Evolutionary conservation across 2,113 vertebrate genomes (phyloP), one percentile per base, ranked within the genome.

Genomic region (Apaloderma vittatum): DNA sequence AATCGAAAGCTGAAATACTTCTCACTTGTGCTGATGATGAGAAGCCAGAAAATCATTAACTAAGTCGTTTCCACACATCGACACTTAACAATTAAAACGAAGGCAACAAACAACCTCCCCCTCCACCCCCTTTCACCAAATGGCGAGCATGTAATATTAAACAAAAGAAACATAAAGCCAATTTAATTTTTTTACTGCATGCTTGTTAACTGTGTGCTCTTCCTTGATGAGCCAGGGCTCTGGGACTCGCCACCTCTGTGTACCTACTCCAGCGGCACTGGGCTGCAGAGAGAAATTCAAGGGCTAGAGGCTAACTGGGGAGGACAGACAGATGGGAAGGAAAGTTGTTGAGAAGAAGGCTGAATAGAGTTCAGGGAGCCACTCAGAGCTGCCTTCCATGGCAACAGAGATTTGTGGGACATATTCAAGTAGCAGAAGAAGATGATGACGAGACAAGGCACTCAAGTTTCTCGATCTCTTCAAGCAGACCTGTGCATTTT

Each of bases 101-200:
- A 96, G 59, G 94, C 92, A 97, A 95, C 79, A 96, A 95, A 58
- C 96, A 95, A 95, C 94, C 78, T 95, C 94, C 95, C 23, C 95
- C 96, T 89, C 96, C 95, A 55, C 93, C 91, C 68, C 86, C 91
- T 81, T 77, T 55, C 91, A 95, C 94, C 96, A 97, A 97, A 94
- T 95, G 95, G 86, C 63, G 59, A 91, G 54, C 76, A 49, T 30
- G 88, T 85, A 94, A 90, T 91, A 90, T 86, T 92, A 90, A 73
- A 40, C 61, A 95, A 96, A 90, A 94, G 40, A 91, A 95, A 74
- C 57, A 66, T 3, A 84, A 93, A 95, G 59, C 7, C 0, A 36
- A 61, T 74, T 73, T 83, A 10, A 30, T 58, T 76, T 91, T 37
- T 73, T 81, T 20, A 24, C 36, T 5, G 1, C 16, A 45, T 74